Percentiles rank a stretch among this genome's conserved stretches.
Evolutionary conservation across 2,888 invertebrate species (phyloP).

Genomic region (Drosophila borborema): DNA sequence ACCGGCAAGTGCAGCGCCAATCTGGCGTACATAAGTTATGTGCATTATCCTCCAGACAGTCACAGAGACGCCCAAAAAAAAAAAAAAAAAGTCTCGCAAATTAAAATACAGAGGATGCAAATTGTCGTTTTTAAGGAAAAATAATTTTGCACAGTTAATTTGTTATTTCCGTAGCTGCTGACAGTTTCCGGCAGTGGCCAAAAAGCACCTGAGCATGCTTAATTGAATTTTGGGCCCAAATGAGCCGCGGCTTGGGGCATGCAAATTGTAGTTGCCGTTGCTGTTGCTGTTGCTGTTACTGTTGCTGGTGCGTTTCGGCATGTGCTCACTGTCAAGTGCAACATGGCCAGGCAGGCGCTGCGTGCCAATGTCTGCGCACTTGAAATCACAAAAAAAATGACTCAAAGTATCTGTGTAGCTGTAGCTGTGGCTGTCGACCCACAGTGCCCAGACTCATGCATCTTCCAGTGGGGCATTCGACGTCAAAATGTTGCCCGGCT

Average conservation of each 20-base stretch:
- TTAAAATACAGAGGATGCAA: background rate
- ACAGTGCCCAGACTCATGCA: constrained; percentile 61
- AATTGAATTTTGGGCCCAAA: constrained; percentile 67
- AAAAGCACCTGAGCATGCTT: constrained; percentile 67
- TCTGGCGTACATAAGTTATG: constrained; percentile 32
- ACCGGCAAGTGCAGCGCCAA: constrained; percentile 24
- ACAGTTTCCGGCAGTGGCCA: constrained; percentile 46
- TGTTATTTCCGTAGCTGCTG: constrained; percentile 54
- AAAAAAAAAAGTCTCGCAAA: background rate
- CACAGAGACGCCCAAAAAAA: constrained; percentile 33
- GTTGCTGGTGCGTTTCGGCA: constrained; percentile 28
- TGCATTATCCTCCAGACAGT: constrained; percentile 27
- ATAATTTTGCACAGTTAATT: constrained; percentile 50
- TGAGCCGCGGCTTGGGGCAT: constrained; percentile 32
- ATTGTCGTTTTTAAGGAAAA: constrained; percentile 23
- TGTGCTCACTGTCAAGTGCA: constrained; percentile 66
- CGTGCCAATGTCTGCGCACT: constrained; percentile 69
- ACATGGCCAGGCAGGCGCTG: constrained; percentile 27
- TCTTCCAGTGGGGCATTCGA: constrained; percentile 75
- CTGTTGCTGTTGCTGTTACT: background rate
- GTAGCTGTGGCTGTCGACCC: constrained; percentile 42
- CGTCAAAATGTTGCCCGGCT: constrained; percentile 67
- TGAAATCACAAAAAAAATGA: constrained; percentile 52
- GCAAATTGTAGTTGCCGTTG: constrained; percentile 26
- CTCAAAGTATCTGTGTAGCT: constrained; percentile 26